These are phyloP conservation scores for Anoura caudifer DNA, from an alignment of 2,113 vertebrate genomes.

Conservation along the genomic window DNA sequence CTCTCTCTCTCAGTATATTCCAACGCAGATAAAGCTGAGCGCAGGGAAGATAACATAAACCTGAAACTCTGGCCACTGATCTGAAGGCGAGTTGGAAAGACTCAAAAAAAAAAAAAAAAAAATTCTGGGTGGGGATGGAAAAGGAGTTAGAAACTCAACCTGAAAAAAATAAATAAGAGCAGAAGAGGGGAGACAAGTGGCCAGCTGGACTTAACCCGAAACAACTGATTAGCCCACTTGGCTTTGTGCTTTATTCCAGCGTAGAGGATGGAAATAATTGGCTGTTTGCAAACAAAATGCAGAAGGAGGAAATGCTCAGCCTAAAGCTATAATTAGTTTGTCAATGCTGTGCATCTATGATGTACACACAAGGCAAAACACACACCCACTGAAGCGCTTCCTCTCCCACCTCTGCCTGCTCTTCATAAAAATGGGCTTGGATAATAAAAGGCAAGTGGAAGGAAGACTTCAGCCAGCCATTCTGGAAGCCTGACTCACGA, in stretches of 20 bases:
- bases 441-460: background rate
- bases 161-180: background rate
- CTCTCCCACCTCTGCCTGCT: background rate
- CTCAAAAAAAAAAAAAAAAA: background rate
- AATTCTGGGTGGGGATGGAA: background rate
- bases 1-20: background rate
- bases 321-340: slow-evolving; percentile 67
- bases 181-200: background rate
- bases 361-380: slow-evolving; percentile 4
- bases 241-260: slow-evolving; percentile 42
- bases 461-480: background rate
- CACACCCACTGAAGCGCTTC: background rate
- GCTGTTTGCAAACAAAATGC: slow-evolving; percentile 70
- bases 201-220: background rate
- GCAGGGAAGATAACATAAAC: background rate
- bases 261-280: slow-evolving; percentile 49
- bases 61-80: background rate
- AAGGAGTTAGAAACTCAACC: background rate
- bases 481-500: background rate
- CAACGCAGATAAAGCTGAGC: background rate
- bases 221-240: background rate
- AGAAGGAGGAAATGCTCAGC: slow-evolving; percentile 45
- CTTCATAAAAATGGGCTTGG: background rate
- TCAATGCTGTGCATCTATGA: background rate
- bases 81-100: background rate